Conservation (phyloP, 2,888 invertebrate genomes). For the Mimumesa dahlbomi region DNA sequence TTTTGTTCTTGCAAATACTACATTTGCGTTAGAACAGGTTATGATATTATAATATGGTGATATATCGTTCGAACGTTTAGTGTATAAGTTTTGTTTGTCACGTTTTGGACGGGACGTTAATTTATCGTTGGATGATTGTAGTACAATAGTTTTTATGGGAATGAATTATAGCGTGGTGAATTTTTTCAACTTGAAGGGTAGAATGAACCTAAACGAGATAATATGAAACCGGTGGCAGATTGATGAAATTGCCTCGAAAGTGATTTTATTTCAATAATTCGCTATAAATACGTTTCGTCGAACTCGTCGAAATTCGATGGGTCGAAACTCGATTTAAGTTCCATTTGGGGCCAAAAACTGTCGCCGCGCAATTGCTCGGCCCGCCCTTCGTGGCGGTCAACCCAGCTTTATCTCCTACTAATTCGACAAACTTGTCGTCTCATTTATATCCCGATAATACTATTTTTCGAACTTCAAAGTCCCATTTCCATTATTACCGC, state of each 20-base stretch:
- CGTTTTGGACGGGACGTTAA: too few species aligned
- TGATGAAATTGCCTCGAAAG: slow-evolving; percentile 42
- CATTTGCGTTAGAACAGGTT: too few species aligned
- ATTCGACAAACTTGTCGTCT: slow-evolving; percentile 24
- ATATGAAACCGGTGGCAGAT: slow-evolving; percentile 23
- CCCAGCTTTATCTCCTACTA: slow-evolving; percentile 38
- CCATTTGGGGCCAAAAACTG: slow-evolving; percentile 48
- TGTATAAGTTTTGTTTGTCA: too few species aligned
- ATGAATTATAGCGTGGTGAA: not conserved
- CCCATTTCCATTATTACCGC: not conserved
- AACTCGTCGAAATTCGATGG: slow-evolving; percentile 17
- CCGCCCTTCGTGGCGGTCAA: slow-evolving; percentile 8
- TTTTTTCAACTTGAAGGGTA: not conserved
- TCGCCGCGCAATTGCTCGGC: slow-evolving; percentile 42
- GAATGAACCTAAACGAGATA: slow-evolving; percentile 20
- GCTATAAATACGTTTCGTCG: slow-evolving; percentile 42
- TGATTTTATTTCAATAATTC: slow-evolving; percentile 56
- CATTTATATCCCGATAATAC: slow-evolving; percentile 31
- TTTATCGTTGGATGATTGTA: too few species aligned
- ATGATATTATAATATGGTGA: too few species aligned
- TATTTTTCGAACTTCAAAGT: not conserved
- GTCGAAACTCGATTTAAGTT: slow-evolving; percentile 52
- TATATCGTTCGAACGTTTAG: too few species aligned
- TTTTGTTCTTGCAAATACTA: too few species aligned
- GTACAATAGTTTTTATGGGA: too few species aligned